Evolutionary conservation across 2,113 vertebrate genomes (phyloP).

Genomic region (Misgurnus anguillicaudatus): DNA sequence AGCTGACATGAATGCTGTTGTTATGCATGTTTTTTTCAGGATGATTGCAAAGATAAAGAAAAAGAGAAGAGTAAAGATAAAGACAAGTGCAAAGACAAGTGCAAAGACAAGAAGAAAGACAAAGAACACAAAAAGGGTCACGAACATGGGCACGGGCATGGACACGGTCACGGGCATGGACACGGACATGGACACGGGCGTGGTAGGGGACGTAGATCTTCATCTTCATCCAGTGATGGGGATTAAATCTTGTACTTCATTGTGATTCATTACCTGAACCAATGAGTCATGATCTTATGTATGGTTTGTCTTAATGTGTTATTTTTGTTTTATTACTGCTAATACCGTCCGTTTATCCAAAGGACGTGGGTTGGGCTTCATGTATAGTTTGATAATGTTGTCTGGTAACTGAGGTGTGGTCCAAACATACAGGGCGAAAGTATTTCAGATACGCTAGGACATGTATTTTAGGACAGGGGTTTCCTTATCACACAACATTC

Average conservation of each 20-base stretch:
- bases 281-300: too few relatives aligned
- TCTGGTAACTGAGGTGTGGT: too few relatives aligned
- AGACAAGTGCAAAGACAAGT: not conserved
- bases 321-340: too few relatives aligned
- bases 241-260: not conserved
- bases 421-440: too few relatives aligned
- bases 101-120: not conserved
- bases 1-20: not conserved
- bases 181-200: not conserved
- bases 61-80: not conserved
- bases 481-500: too few relatives aligned
- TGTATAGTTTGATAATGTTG: too few relatives aligned
- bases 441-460: too few relatives aligned
- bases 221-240: constrained; percentile 24
- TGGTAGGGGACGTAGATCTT: not conserved
- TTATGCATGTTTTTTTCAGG: not conserved
- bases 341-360: too few relatives aligned
- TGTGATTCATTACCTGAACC: not conserved
- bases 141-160: accelerated
- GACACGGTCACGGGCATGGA: not conserved
- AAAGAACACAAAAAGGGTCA: not conserved
- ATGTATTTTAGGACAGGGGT: too few relatives aligned
- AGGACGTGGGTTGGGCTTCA: too few relatives aligned
- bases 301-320: too few relatives aligned
- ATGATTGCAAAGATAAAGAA: not conserved